Base-by-base conservation (phyloP, 2,888 invertebrate species). In the Tipula helvola region DNA sequence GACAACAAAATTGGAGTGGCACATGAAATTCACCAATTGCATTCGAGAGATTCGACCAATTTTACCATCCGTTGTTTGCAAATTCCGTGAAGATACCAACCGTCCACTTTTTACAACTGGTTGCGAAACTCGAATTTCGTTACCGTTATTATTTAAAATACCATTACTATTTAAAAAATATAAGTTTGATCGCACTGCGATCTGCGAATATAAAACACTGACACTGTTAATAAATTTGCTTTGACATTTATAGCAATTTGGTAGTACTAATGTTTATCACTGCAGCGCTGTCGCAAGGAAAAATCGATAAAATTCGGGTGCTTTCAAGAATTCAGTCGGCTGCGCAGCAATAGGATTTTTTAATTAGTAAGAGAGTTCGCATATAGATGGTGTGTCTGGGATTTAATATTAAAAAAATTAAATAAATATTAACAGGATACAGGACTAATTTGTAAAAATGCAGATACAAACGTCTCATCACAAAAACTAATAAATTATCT, bases 11-110 rank as follows among this genome's bases (percentile, higher is more conserved):
- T 95, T 93, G 1, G 95, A 94, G 90, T 99, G 99, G 89, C 98
- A 99, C 96, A 99, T 98, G 90, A 99, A 99, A 91, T 99, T 98
- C 87, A 94, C 93, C 86, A 98, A 91, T 10, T 92, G 92, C 87
- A 94, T 92, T 84, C 92, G 92, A 4, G 92, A 87, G 2, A 92
- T 89, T 88, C 91, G 91, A 0, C 91, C 91, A 52, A 41, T 42
- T 42, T 42, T 85, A 12, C 16, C 85, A 18, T 42, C 41, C n/a
- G n/a, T 39, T 0, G 84, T 16, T 2, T n/a, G 36, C 10, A 84
- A 84, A 16, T 84, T 84, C 2, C 84, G 84, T 8, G 84, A 71
- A 10, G 71, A 71, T 71, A 71, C 28, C 4, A 71, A 71, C 18
- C 71, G 71, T 1, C 71, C 8, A 28, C 71, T 28, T 71, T 71